phyloP scores from a whole-genome alignment of 2,888 invertebrate genomes.

The Seira sanloemensis region DNA sequence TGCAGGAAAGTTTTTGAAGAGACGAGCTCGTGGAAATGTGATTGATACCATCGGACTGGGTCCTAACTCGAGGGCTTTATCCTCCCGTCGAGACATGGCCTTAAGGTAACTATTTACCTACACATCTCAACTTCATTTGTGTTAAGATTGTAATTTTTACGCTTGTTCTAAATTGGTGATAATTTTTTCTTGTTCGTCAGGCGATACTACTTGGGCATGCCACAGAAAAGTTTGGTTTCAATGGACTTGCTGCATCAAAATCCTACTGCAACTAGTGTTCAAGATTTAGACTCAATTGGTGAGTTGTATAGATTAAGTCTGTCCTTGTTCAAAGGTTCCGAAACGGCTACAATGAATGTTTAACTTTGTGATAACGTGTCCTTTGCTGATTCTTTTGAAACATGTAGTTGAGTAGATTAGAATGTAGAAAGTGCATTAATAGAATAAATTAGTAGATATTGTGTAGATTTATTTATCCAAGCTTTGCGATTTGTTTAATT shows the following conservation, averaged over 20 bases:
- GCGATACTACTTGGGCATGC: slow-evolving; percentile 69
- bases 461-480: too few species aligned
- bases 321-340: slow-evolving; percentile 59
- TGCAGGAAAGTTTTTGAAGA: slow-evolving; percentile 47
- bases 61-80: slow-evolving; percentile 85
- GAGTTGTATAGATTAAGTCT: slow-evolving; percentile 69
- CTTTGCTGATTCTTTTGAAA: too few species aligned
- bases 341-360: too few species aligned
- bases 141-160: too few species aligned
- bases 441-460: too few species aligned
- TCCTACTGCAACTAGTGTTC: slow-evolving; percentile 50
- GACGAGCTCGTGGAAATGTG: slow-evolving; percentile 59
- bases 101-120: slow-evolving; percentile 76
- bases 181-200: slow-evolving; percentile 39
- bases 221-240: slow-evolving; percentile 66
- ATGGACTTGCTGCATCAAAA: slow-evolving; percentile 68
- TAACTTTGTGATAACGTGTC: too few species aligned
- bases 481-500: too few species aligned
- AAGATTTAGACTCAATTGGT: slow-evolving; percentile 65
- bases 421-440: too few species aligned
- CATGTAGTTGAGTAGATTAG: too few species aligned
- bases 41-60: slow-evolving; percentile 78
- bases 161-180: background rate
- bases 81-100: slow-evolving; percentile 87
- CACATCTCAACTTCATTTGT: too few species aligned